Percentiles rank a stretch among this genome's conserved stretches.
phyloP scores from a whole-genome alignment of 2,113 vertebrate species.

The Pteropus alecto region DNA sequence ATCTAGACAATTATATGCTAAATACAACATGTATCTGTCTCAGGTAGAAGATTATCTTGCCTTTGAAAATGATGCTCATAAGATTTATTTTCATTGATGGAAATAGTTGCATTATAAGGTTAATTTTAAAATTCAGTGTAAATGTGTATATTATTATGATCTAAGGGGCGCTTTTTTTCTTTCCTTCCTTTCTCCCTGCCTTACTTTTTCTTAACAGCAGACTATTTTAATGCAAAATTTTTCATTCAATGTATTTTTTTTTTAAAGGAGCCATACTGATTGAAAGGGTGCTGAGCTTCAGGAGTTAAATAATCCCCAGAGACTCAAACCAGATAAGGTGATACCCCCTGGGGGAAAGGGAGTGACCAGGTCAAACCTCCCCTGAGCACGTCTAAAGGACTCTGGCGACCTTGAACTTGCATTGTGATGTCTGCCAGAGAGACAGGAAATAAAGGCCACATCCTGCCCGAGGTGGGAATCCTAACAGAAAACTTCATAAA shows the following conservation, averaged over 20 bases:
- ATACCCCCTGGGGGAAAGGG: neutral
- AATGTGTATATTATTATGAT: neutral
- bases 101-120: neutral
- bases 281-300: neutral
- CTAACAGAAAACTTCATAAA: neutral
- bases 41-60: neutral
- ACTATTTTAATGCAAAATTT: neutral
- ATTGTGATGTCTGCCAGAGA: neutral
- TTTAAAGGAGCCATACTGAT: neutral
- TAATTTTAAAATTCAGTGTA: neutral
- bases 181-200: neutral
- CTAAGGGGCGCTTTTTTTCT: neutral
- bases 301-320: neutral
- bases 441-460: neutral
- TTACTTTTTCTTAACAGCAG: neutral
- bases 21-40: neutral
- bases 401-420: neutral
- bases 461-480: neutral
- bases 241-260: neutral
- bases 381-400: neutral
- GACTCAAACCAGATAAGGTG: neutral
- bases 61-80: neutral
- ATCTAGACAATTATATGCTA: neutral
- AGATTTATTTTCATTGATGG: neutral
- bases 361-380: neutral